A percentile compares a stretch with the other conserved stretches of the same genome.
Conservation (phyloP, 2,797 vertebrate genomes). For the Garrulus glandarius region DNA sequence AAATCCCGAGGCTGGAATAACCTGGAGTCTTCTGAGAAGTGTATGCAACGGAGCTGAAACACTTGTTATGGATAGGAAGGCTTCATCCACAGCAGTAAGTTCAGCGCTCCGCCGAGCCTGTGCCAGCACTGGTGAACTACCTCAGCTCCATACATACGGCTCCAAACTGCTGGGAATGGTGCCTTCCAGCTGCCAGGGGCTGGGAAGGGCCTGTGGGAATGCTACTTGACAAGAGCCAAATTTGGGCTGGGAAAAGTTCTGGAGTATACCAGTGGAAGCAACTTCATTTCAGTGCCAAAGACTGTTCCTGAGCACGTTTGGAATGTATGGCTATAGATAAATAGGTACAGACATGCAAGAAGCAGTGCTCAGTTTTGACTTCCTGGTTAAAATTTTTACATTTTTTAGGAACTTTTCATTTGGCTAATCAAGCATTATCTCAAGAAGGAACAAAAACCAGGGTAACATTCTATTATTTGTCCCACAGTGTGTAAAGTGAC, state of each 20-base stretch:
- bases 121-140: neutral
- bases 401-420: neutral
- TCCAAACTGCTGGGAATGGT: neutral
- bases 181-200: neutral
- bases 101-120: accelerated
- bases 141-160: accelerated
- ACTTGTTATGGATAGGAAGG: accelerated
- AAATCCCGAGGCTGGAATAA: neutral
- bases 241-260: neutral
- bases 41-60: accelerated
- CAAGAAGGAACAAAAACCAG: neutral
- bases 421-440: neutral
- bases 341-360: neutral
- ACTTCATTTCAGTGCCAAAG: neutral
- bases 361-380: neutral
- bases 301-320: neutral
- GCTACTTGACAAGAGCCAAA: accelerated
- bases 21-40: neutral
- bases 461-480: neutral
- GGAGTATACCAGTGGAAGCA: neutral
- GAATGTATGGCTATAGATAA: neutral
- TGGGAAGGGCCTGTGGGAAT: neutral
- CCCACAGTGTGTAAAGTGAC: neutral
- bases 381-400: neutral
- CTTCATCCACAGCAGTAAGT: neutral